Base-by-base conservation (phyloP, 2,797 vertebrate species). In the Bradypus variegatus region DNA sequence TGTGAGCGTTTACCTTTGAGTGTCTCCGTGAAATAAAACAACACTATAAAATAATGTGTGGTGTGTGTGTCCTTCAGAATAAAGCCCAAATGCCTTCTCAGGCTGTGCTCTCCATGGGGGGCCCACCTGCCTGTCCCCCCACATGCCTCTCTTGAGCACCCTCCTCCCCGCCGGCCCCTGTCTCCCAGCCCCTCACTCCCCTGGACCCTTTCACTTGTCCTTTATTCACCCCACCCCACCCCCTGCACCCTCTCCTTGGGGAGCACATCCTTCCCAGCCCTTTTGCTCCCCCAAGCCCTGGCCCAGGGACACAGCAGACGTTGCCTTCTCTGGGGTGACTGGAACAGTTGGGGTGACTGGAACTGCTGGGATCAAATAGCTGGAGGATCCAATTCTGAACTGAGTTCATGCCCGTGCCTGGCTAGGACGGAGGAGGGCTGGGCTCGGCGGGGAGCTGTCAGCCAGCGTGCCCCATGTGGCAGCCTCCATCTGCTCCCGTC, bases 81-180 rank as follows among this genome's bases (percentile, higher is more conserved):
- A 38, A 62, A 85, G 38, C 11, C 38, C 64, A 62, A 31, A 70
- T 1, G 3, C 65, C 48, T 38, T 16, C 3, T 0, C 2, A 25
- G 85, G 70, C 72, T 50, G 1, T 2, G 29, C 18, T 23, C 38
- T 67, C 25, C 36, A 0, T 2, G 5, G 58, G 48, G 19, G 29
- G 27, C 6, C n/a, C 0, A 27, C n/a, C 10, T n/a, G 29, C 64
- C 12, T 0, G 1, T 16, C 8, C n/a, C n/a, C 50, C 87, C 36
- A 21, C 29, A 55, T 7, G 19, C 29, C 27, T 45, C 38, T 21
- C 21, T 58, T 64, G 36, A 19, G 48, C 31, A 29, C 36, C n/a
- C 6, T 14, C n/a, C 15, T 83, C 33, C 19, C 50, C 70, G 23
- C 15, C 38, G 70, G 23, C n/a, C 50, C 45, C 60, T 9, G 16